Base-by-base conservation (phyloP, 2,888 invertebrate species). In the Perdita meconis region DNA sequence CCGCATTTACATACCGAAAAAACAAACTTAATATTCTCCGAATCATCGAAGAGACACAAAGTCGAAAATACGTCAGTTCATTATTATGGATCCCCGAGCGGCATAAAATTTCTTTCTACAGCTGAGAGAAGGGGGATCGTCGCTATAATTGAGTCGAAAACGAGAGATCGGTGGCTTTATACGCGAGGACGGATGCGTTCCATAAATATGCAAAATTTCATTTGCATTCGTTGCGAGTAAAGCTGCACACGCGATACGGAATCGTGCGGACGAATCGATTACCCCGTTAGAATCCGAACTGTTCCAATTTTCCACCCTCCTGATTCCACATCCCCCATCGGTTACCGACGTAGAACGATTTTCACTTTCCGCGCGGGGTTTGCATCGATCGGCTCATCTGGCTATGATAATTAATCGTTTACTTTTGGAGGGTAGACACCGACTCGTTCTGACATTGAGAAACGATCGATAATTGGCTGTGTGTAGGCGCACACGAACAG, bases 161-260 rank as follows among this genome's bases (percentile, higher is more conserved):
- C n/a, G 30, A 30, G 2, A 16, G 16, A 55, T 38, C 26, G 34
- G 22, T 59, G 16, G n/a, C 30, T 63, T 22, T n/a, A 5, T 0
- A 30, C 34, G 26, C 13, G 36, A 6, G 16, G 10, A 4, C 24
- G 53, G 34, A 24, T 6, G 53, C 26, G 34, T 53, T 70, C 36
- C 63, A 78, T 81, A 82, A 84, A 82, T 83, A 81, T 77, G 78
- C 74, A 78, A 84, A 82, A 83, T 82, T 74, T 75, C 81, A 83
- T 86, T 86, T 86, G 68, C 83, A 76, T 73, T 78, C 73, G 78
- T 61, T 38, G 67, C 22, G 51, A 13, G 13, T 13, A 30, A 47
- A 40, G 16, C 50, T 47, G 36, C 22, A 36, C 36, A 38, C 22
- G 5, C 53, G 26, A 22, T 13, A 4, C 12, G 44, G 13, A 30